Evolutionary conservation across 2,888 invertebrate genomes (phyloP).

Genomic region (Sabatieria punctata): DNA sequence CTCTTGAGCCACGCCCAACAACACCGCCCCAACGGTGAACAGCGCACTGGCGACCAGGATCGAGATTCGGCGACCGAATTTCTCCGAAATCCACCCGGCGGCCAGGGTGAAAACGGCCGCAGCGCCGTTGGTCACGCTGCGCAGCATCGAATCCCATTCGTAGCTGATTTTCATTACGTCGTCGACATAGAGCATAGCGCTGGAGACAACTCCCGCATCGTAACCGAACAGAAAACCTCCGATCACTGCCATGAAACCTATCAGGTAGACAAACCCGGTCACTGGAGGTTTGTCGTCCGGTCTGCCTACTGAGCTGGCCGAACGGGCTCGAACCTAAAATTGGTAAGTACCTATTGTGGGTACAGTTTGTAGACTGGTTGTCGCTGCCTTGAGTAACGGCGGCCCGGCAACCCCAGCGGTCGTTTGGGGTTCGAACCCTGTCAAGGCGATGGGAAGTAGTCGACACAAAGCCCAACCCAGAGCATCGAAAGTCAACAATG

Average conservation of each 20-base stretch:
- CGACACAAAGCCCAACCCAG: too few species aligned
- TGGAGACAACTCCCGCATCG: constrained; percentile 43
- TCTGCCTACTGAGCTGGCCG: too few species aligned
- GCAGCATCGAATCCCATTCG: neutral
- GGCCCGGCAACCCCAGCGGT: too few species aligned
- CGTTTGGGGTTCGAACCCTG: too few species aligned
- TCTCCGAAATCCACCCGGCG: constrained; percentile 38
- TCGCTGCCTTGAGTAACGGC: too few species aligned
- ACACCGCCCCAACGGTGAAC: constrained; percentile 38
- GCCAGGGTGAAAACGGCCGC: constrained; percentile 21
- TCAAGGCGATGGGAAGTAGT: too few species aligned
- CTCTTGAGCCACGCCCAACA: constrained; percentile 34
- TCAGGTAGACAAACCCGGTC: neutral
- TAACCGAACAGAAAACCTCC: constrained; percentile 44
- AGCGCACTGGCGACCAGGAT: constrained; percentile 39
- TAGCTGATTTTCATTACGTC: constrained; percentile 15
- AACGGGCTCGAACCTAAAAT: too few species aligned
- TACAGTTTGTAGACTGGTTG: too few species aligned
- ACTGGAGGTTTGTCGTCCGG: too few species aligned
- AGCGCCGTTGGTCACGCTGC: neutral
- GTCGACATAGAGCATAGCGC: constrained; percentile 14
- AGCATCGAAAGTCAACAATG: too few species aligned
- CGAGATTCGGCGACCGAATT: constrained; percentile 38
- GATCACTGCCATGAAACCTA: constrained; percentile 34
- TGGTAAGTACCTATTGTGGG: too few species aligned